Percentiles rank a stretch among this genome's conserved stretches.
Conservation (phyloP, 2,797 vertebrate species). For the Microctenopoma steveboyesi region DNA sequence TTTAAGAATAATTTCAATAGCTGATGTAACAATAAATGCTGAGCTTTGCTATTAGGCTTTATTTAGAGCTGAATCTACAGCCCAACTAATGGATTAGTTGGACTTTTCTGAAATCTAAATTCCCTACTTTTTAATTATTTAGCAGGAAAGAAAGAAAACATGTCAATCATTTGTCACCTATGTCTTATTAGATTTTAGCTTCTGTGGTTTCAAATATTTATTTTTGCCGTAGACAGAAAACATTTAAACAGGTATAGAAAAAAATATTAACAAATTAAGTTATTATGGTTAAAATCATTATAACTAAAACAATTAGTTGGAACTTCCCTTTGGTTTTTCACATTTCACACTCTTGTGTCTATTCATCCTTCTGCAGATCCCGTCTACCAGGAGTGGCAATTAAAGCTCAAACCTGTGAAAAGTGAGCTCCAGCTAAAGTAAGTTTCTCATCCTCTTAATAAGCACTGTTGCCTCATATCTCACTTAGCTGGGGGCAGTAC, state of each 20-base stretch:
- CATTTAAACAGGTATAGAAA: too few relatives aligned
- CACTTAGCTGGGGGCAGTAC: slow-evolving; percentile 20
- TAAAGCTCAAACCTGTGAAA: slow-evolving; percentile 77
- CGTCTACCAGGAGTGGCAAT: slow-evolving; percentile 72
- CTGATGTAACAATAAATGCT: background rate
- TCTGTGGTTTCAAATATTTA: too few relatives aligned
- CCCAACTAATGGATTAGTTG: too few relatives aligned
- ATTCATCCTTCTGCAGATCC: slow-evolving; percentile 45
- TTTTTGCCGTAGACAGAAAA: background rate
- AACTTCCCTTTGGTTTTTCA: background rate
- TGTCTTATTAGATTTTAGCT: background rate
- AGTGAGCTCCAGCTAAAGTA: slow-evolving; percentile 63
- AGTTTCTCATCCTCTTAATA: slow-evolving; percentile 47
- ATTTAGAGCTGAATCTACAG: background rate
- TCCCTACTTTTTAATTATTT: too few relatives aligned
- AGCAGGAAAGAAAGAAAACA: too few relatives aligned
- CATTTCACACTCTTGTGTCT: background rate
- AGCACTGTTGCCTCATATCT: slow-evolving; percentile 22
- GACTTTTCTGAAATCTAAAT: too few relatives aligned
- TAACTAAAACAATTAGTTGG: background rate
- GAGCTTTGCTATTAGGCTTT: background rate
- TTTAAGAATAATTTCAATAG: background rate
- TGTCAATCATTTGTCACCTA: background rate
- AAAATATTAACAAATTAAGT: background rate
- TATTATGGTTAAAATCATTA: background rate